These are phyloP conservation scores for Mareca penelope DNA, from an alignment of 2,797 vertebrate genomes.

Conservation along the genomic window DNA sequence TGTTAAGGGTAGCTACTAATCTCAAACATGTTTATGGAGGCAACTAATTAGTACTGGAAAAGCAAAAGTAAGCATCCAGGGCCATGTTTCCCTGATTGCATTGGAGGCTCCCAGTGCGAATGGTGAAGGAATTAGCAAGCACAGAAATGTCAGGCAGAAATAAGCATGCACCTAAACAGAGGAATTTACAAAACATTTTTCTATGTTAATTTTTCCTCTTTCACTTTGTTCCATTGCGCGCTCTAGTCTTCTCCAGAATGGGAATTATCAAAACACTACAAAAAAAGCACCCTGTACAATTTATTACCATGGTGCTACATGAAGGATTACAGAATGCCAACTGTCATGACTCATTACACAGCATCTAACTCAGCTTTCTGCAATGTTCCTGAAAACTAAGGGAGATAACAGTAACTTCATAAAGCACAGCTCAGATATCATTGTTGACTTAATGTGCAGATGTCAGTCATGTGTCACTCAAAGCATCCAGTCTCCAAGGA, in stretches of 20 bases:
- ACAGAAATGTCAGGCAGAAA: background rate
- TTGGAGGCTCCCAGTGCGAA: rapidly evolving
- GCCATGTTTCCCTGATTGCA: background rate
- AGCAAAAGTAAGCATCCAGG: background rate
- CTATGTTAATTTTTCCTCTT: background rate
- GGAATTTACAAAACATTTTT: background rate
- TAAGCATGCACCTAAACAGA: rapidly evolving
- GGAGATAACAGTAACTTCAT: background rate
- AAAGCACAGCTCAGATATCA: background rate
- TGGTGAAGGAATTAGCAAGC: rapidly evolving
- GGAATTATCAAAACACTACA: background rate
- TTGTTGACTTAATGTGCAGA: background rate
- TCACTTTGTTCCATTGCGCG: background rate
- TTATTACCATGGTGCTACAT: background rate
- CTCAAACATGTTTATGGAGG: background rate
- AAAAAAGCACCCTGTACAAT: background rate
- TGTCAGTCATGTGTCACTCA: background rate
- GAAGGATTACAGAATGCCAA: background rate
- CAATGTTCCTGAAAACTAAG: background rate
- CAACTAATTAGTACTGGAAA: background rate
- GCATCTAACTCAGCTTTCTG: background rate
- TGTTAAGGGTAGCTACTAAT: background rate
- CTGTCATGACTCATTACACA: background rate
- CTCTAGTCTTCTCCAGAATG: background rate
- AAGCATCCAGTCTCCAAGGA: background rate